Evolutionary conservation across 2,113 vertebrate genomes (phyloP), one percentile per base, ranked within the genome.

Genomic region (Coptodon rendalli): DNA sequence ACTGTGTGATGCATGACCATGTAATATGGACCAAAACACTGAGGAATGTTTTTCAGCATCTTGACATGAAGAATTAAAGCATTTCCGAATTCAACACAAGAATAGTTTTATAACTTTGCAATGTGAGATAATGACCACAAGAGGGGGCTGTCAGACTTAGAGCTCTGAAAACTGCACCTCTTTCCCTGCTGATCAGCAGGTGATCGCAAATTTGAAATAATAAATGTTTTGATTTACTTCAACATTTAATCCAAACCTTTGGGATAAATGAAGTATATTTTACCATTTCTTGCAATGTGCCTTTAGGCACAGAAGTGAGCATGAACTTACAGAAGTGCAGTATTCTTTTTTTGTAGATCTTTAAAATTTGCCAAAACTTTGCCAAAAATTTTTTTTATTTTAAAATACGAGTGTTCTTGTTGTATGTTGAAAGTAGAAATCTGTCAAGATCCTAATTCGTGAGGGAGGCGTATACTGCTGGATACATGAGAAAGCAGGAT

Each of bases 341-440:
- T 43, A 16, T 24, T 73, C 38, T 73, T 45, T 68, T 5, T 8
- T 40, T 71, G 12, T 43, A 40, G 36, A 43, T 9, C n/a, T 71
- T 71, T 24, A 43, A 71, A 71, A 16, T 1, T 24, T 68, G 12
- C 11, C 36, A 40, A 22, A 68, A 13, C 16, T 61, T 61, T 57
- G 54, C 54, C 6, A 14, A 14, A 1, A 2, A 0, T 0, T 1
- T 1, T 1, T 43, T 38, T 66, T 38, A 8, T 38, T 38, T 38
- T 38, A 68, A 43, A 71, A 71, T 45, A 43, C 1, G 13, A 73
- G 66, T 27, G 38, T 43, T 73, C 2, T 43, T 45, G n/a, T 43
- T 73, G n/a, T 16, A 43, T 73, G 5, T 73, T 73, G 12, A 71
- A 45, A 71, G 22, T 27, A 43, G 38, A n/a, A 73, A 17, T 43